These are phyloP conservation scores for Strigops habroptila DNA, from an alignment of 2,113 vertebrate species.

Conservation along the genomic window DNA sequence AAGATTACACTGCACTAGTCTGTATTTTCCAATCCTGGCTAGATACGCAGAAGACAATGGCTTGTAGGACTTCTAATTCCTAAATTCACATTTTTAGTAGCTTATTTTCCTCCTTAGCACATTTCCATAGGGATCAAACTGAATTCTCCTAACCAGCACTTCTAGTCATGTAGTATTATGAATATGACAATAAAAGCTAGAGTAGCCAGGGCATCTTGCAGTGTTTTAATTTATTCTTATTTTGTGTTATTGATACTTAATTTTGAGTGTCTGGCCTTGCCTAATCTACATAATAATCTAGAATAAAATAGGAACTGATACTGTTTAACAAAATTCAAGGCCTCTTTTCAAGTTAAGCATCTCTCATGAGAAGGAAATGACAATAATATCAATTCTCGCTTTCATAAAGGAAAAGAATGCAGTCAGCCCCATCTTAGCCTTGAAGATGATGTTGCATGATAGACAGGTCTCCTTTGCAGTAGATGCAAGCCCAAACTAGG, in stretches of 20 bases:
- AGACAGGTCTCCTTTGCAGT: not conserved
- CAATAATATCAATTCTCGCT: not conserved
- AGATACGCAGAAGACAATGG: not conserved
- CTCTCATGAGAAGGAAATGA: not conserved
- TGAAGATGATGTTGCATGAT: not conserved
- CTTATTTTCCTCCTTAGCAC: not conserved
- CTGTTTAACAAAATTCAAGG: slow-evolving; percentile 32
- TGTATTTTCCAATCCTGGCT: not conserved
- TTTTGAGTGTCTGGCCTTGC: not conserved
- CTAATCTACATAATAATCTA: slow-evolving; percentile 7
- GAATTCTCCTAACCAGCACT: not conserved
- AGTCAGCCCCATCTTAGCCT: not conserved
- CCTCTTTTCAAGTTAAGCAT: slow-evolving; percentile 16
- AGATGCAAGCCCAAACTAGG: not conserved
- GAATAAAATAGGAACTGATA: slow-evolving; percentile 15
- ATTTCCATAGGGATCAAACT: not conserved
- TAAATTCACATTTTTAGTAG: not conserved
- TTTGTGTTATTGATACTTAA: slow-evolving; percentile 12
- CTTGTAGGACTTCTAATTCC: not conserved
- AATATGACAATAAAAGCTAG: not conserved
- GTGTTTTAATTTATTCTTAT: slow-evolving; percentile 28
- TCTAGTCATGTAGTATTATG: not conserved
- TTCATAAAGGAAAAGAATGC: not conserved
- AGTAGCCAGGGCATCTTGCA: not conserved
- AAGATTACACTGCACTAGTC: not conserved